Conservation (phyloP, 2,888 invertebrate genomes). For the Platerodrilus igneus region DNA sequence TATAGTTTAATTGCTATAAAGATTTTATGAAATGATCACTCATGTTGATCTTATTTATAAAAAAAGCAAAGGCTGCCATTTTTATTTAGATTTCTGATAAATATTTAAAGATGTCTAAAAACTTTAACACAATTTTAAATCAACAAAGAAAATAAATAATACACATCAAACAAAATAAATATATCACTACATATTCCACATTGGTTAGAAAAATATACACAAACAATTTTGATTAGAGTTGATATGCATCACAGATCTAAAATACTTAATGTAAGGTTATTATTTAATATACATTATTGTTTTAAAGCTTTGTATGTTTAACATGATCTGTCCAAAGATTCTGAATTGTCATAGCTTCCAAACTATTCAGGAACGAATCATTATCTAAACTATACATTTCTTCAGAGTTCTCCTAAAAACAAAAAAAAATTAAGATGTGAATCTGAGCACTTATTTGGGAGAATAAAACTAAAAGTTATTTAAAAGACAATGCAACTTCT, state of each 20-base stretch:
- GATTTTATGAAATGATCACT: too few species aligned
- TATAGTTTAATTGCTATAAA: too few species aligned
- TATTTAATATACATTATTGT: conserved; percentile 13
- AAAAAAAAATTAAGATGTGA: conserved; percentile 27
- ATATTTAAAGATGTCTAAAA: too few species aligned
- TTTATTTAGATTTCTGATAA: too few species aligned
- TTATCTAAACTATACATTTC: conserved; percentile 94
- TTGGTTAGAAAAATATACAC: conserved; percentile 23
- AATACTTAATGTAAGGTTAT: conserved; percentile 37
- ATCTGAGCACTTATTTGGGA: too few species aligned
- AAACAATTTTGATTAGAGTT: conserved; percentile 26
- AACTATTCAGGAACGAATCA: conserved; percentile 87
- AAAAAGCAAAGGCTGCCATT: too few species aligned
- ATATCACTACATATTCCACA: conserved; percentile 23
- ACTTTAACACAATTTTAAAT: too few species aligned
- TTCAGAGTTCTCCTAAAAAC: conserved; percentile 76
- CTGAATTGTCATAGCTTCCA: conserved; percentile 91
- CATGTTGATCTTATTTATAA: too few species aligned
- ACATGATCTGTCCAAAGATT: conserved; percentile 92
- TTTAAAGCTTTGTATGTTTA: conserved; percentile 81
- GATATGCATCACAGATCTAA: conserved; percentile 48
- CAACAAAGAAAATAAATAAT: too few species aligned
- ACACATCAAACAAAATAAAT: too few species aligned
- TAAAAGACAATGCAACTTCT: too few species aligned
- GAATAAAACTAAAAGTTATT: too few species aligned